These are phyloP conservation scores for Petrocephalus sullivani DNA, from an alignment of 2,797 vertebrate species.

Conservation along the genomic window DNA sequence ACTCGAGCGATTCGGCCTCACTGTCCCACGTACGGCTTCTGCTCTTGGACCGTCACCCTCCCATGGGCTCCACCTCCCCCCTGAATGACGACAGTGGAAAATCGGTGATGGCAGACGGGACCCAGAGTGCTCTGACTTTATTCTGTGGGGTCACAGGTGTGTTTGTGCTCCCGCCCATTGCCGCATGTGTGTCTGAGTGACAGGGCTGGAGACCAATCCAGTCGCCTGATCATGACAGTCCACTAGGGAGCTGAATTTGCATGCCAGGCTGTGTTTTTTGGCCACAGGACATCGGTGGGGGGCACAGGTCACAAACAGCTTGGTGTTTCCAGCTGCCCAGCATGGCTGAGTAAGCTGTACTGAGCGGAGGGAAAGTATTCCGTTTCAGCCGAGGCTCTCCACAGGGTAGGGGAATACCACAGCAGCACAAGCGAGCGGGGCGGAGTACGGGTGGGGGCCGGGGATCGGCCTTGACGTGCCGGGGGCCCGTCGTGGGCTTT, in stretches of 20 bases:
- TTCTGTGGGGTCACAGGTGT: slow-evolving; percentile 20
- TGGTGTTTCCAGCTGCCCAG: background rate
- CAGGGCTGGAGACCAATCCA: background rate
- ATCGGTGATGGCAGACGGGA: background rate
- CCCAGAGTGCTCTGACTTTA: background rate
- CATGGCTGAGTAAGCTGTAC: background rate
- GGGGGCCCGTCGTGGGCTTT: slow-evolving; percentile 44
- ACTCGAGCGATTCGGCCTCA: slow-evolving; percentile 51
- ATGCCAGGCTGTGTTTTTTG: slow-evolving; percentile 4
- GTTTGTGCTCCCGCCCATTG: background rate
- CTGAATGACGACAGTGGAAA: background rate
- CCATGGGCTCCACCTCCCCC: slow-evolving; percentile 27
- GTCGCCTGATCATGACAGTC: background rate
- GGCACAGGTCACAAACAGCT: background rate
- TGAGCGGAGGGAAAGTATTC: background rate
- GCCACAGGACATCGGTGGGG: background rate
- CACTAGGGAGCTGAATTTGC: background rate
- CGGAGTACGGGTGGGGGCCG: slow-evolving; percentile 20
- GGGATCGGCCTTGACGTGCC: slow-evolving; percentile 47
- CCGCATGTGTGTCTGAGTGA: background rate
- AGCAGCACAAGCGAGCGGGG: slow-evolving; percentile 25
- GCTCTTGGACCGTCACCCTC: slow-evolving; percentile 48
- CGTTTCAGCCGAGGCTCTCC: background rate
- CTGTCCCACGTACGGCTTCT: slow-evolving; percentile 58
- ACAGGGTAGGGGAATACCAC: slow-evolving; percentile 29